phyloP scores from a whole-genome alignment of 2,113 vertebrate genomes.

The Vulpes lagopus region DNA sequence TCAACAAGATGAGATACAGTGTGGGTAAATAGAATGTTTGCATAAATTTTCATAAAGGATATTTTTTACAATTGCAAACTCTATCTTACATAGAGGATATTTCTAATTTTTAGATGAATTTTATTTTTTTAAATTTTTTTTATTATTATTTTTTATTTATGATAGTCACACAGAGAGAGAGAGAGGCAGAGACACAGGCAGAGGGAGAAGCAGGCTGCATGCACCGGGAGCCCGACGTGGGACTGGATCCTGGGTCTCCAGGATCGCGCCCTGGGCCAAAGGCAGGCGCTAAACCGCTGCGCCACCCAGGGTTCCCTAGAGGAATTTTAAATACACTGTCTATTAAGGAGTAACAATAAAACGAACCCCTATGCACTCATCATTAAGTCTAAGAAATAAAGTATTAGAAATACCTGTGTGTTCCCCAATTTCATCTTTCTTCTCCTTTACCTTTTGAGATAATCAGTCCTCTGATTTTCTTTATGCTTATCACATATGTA shows the following conservation, averaged over 20 bases:
- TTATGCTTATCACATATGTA: not conserved
- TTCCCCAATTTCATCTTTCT: not conserved
- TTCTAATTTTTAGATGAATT: not conserved
- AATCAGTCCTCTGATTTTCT: not conserved
- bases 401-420: not conserved
- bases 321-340: not conserved
- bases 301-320: not conserved
- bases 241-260: too few species aligned
- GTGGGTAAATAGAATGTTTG: not conserved
- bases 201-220: too few species aligned
- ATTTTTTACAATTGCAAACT: not conserved
- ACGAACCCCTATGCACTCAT: not conserved
- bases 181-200: too few species aligned
- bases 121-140: not conserved
- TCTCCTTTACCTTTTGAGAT: not conserved
- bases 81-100: not conserved
- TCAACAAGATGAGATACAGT: not conserved
- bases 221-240: too few species aligned
- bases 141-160: too few species aligned
- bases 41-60: not conserved
- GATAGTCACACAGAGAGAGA: too few species aligned
- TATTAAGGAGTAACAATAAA: not conserved
- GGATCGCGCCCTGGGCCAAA: too few species aligned
- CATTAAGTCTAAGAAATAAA: slow-evolving; percentile 17
- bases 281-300: too few species aligned